Conservation (phyloP, 2,797 vertebrate genomes). For the Tamandua tetradactyla region DNA sequence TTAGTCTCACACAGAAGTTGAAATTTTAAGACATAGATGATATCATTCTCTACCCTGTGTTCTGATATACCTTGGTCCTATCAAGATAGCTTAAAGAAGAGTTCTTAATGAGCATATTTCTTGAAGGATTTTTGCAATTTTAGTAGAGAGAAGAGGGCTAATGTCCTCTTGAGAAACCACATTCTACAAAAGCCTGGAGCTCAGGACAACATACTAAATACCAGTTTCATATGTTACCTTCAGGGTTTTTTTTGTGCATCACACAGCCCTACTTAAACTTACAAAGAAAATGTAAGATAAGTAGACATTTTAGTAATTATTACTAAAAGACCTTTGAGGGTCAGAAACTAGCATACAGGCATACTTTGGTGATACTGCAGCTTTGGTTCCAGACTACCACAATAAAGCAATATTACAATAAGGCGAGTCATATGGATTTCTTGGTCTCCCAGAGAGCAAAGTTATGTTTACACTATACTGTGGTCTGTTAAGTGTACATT, state of each 20-base stretch:
- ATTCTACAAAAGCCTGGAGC: neutral
- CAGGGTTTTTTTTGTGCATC: neutral
- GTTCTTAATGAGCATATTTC: neutral
- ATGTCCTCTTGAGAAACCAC: neutral
- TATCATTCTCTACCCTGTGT: no score
- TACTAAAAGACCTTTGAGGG: neutral
- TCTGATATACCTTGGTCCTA: no score
- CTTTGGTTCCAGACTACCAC: no score
- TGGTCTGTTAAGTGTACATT: no score
- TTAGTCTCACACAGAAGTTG: no score
- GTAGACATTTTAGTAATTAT: neutral
- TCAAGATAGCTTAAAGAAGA: neutral
- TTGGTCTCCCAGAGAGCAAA: no score
- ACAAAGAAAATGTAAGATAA: slow-evolving; percentile 6
- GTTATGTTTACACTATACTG: no score
- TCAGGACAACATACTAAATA: neutral
- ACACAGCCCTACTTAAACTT: neutral
- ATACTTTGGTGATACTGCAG: no score
- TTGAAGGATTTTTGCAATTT: neutral
- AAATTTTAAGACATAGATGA: no score
- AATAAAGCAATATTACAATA: no score
- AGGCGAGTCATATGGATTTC: no score
- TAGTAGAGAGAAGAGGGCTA: neutral
- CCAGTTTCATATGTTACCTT: neutral
- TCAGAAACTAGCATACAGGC: no score